Base-by-base conservation (phyloP, 2,113 vertebrate species). In the Syngnathoides biaculeatus region DNA sequence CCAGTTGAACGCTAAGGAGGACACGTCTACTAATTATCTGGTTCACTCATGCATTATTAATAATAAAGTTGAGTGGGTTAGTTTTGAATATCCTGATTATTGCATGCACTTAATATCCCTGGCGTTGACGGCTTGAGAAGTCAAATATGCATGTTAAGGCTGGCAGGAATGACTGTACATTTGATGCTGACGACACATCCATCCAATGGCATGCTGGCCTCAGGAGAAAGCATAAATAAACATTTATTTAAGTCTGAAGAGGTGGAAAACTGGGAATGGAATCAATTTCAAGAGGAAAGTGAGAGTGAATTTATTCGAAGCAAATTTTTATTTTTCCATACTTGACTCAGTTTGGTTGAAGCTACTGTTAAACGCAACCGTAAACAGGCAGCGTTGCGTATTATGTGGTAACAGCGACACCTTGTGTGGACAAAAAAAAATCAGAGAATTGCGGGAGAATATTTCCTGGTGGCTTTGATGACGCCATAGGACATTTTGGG, bases 391-490 rank as follows among this genome's bases (percentile, higher is more conserved):
- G 26, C 20, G 13, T 13, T 30, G 9, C 66, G 22, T 61, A 64
- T 39, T 52, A 64, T 67, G 86, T 75, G 77, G 70, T 68, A 74
- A 87, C 79, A 88, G 88, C 80, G 75, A 38, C 85, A 80, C 82
- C 88, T 82, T 76, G 88, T 87, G 88, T 42, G 69, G 42, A 13
- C n/a, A 22, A 5, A 17, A 17, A 10, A 52, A 52, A 52, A 35
- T 35, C 30, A 35, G 30, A 35, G 30, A 35, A 35, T 35, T 35
- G 30, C 30, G 4, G 6, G 30, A 35, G 30, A 35, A 35, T 35
- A 35, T 35, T 35, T 35, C 30, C 4, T 35, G 30, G 30, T 35
- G 30, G 30, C 30, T 35, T 3, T 3, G 30, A 6, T 35, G 30
- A 35, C 4, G 6, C 30, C 30, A 35, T 0, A 35, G 30, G 30